Base-by-base conservation (phyloP, 2,888 invertebrate genomes). In the Plagiodera versicolora region DNA sequence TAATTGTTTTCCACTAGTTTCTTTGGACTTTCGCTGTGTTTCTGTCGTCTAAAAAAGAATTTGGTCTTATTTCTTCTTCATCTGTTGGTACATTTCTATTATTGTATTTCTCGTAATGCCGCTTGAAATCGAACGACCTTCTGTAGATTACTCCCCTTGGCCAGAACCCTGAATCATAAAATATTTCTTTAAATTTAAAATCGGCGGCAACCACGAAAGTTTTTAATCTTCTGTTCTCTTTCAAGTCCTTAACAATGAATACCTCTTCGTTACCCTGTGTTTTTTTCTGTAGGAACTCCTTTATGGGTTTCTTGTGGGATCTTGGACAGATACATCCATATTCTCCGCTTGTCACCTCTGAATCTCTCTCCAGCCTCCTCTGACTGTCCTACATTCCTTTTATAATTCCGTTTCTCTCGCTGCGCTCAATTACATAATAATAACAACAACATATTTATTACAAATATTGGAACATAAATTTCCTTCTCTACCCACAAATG, bases 141-240 rank as follows among this genome's bases (percentile, higher is more conserved):
- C 24, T 24, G 24, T 24, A 24, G 24, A 24, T 24, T 5, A 24
- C 32, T 32, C 32, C 32, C 32, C 32, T 32, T 32, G 32, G 32
- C 32, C 32, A 32, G 32, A 32, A 32, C 32, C 11, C 2, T 32
- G 32, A 9, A 10, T 32, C 11, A 32, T 32, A 32, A 32, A 32
- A 32, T 8, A 32, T 6, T 32, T 32, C 32, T 32, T 11, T 32
- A 11, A 32, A 32, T 32, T 32, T 32, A 11, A 32, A 11, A 32
- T 46, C 32, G 11, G 5, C 32, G 32, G 45, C 45, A 45, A 45
- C 45, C 48, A 20, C 18, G 32, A 32, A 48, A 19, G 19, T 17
- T 48, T 48, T 48, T 48, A 48, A 48, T 48, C 48, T 48, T 18
- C 48, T 48, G 10, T 48, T 48, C 48, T 19, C 48, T n/a, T 48